These are phyloP conservation scores for Callocephalon fimbriatum DNA, from an alignment of 2,113 vertebrate species.

Conservation along the genomic window DNA sequence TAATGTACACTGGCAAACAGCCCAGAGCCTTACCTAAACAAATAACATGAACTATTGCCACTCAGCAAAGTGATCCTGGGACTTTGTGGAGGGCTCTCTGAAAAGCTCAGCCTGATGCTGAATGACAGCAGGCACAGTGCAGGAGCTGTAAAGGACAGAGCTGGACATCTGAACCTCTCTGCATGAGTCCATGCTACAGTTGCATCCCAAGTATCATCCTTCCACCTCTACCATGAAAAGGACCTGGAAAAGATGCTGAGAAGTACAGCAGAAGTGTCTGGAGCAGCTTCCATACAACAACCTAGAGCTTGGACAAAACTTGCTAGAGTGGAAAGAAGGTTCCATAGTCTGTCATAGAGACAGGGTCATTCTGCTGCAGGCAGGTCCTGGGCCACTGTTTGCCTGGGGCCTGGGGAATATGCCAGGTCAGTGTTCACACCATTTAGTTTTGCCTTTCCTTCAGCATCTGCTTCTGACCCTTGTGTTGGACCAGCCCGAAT, in stretches of 20 bases:
- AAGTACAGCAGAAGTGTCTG: neutral
- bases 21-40: neutral
- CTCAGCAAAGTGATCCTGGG: neutral
- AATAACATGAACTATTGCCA: neutral
- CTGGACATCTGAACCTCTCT: neutral
- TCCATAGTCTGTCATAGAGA: neutral
- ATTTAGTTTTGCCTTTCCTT: neutral
- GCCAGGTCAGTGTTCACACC: neutral
- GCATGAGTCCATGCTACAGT: neutral
- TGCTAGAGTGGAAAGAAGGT: neutral
- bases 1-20: neutral
- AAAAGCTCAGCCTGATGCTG: neutral
- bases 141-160: neutral
- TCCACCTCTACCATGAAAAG: neutral
- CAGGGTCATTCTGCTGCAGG: neutral
- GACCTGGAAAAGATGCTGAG: neutral
- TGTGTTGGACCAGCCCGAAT: neutral
- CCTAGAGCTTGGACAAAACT: neutral
- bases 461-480: neutral
- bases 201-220: rapidly evolving
- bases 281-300: neutral
- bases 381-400: neutral
- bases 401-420: neutral
- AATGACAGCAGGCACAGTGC: rapidly evolving
- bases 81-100: neutral